A percentile compares a stretch with the other conserved stretches of the same genome.
phyloP scores from a whole-genome alignment of 1,140 invertebrate genomes.

The Lordiphosa clarofinis region DNA sequence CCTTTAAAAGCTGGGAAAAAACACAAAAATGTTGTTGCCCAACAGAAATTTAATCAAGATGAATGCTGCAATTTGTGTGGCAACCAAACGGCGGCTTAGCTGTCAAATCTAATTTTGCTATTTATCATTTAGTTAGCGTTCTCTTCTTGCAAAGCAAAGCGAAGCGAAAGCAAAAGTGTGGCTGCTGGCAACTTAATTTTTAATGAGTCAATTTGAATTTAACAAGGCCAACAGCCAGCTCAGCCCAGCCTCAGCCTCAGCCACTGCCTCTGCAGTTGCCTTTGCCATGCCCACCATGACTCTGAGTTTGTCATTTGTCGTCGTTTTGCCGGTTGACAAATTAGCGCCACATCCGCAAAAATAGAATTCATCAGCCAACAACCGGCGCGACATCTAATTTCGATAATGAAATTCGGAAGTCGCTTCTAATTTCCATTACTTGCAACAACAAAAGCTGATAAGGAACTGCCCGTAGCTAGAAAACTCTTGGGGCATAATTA shows the following conservation, averaged over 20 bases:
- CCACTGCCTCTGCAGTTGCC: too few relatives aligned
- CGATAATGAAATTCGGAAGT: slow-evolving; percentile 77
- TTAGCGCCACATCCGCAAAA: slow-evolving; percentile 65
- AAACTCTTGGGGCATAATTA: slow-evolving; percentile 65
- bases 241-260: not conserved
- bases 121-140: slow-evolving; percentile 74
- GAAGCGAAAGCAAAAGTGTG: slow-evolving; percentile 5
- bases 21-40: slow-evolving; percentile 10
- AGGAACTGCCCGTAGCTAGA: slow-evolving; percentile 20
- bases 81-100: slow-evolving; percentile 47
- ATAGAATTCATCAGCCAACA: slow-evolving; percentile 48
- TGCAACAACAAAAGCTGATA: slow-evolving; percentile 46
- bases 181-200: slow-evolving; percentile 64
- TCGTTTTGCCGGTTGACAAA: slow-evolving; percentile 69
- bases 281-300: slow-evolving; percentile 57
- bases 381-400: slow-evolving; percentile 57
- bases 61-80: slow-evolving; percentile 72
- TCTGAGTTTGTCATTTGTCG: slow-evolving; percentile 52
- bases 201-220: slow-evolving; percentile 78
- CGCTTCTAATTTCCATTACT: slow-evolving; percentile 68
- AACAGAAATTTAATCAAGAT: slow-evolving; percentile 70
- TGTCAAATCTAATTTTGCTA: slow-evolving; percentile 76
- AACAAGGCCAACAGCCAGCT: slow-evolving; percentile 59
- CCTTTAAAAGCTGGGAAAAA: slow-evolving; percentile 18
- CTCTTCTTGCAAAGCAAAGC: slow-evolving; percentile 5